Evolutionary conservation across 1,140 invertebrate species (phyloP).

Genomic region (Eriocheir sinensis): DNA sequence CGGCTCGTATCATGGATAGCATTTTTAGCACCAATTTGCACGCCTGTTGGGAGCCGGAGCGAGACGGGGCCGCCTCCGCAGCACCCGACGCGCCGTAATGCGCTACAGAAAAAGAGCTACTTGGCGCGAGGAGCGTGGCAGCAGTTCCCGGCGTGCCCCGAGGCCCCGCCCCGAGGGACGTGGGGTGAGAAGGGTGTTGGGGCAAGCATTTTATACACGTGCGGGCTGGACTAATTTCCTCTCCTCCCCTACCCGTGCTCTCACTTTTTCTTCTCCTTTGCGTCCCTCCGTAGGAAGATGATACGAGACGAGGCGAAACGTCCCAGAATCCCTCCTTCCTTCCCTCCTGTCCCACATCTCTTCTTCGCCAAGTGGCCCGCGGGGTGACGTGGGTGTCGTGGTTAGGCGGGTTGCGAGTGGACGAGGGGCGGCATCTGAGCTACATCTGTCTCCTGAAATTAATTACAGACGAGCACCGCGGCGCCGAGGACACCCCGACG

Average conservation of each 20-base stretch:
- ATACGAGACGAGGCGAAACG: too few relatives aligned
- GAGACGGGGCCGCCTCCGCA: background rate
- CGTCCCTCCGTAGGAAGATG: too few relatives aligned
- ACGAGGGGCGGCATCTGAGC: background rate
- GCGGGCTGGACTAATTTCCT: background rate
- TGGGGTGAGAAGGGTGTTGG: background rate
- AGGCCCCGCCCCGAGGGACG: background rate
- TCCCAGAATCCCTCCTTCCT: too few relatives aligned
- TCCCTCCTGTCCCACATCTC: too few relatives aligned
- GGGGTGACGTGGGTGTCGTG: background rate
- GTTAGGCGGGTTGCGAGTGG: background rate
- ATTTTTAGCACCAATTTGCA: constrained; percentile 6
- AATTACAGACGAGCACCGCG: constrained; percentile 3
- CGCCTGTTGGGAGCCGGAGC: background rate
- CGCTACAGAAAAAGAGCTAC: background rate
- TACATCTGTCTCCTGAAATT: constrained; percentile 13
- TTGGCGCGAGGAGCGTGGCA: background rate
- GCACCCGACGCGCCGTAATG: background rate
- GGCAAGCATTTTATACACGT: background rate
- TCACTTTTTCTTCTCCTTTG: background rate
- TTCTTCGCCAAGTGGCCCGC: too few relatives aligned
- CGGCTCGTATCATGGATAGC: background rate
- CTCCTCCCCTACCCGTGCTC: background rate
- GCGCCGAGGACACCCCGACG: background rate
- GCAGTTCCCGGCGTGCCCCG: background rate